These are phyloP conservation scores for Autographa gamma DNA, from an alignment of 2,888 invertebrate genomes.

Conservation along the genomic window DNA sequence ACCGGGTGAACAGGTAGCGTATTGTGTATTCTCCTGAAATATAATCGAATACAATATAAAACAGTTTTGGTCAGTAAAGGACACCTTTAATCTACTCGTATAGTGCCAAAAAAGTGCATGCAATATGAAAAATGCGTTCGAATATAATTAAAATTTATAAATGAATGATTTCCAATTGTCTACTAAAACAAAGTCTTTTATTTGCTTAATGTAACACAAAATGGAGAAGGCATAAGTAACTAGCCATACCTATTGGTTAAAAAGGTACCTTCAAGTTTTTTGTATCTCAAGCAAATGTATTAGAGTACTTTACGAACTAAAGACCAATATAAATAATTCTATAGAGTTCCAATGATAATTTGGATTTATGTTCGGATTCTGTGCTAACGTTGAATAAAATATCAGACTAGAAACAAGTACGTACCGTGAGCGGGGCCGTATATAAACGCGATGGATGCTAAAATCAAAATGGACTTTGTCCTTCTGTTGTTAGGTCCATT, in stretches of 20 bases:
- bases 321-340: conserved; percentile 50
- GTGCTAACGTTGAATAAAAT: conserved; percentile 62
- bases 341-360: conserved; percentile 52
- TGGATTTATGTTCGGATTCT: conserved; percentile 54
- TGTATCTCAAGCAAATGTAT: conserved; percentile 10
- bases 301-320: conserved; percentile 31
- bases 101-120: too few relatives aligned
- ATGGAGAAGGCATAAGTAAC: neutral
- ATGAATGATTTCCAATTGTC: neutral
- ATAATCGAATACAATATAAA: neutral
- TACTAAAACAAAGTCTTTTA: neutral
- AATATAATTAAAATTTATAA: too few relatives aligned
- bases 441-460: conserved; percentile 77
- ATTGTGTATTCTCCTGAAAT: conserved; percentile 83
- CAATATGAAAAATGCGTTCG: too few relatives aligned
- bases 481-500: conserved; percentile 78
- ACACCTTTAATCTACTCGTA: too few relatives aligned
- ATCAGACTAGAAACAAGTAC: conserved; percentile 63
- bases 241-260: neutral
- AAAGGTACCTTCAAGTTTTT: neutral
- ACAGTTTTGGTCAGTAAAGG: too few relatives aligned
- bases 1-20: conserved; percentile 82
- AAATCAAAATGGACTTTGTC: conserved; percentile 78
- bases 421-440: conserved; percentile 81
- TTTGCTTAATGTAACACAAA: neutral